Percentiles rank a stretch among this genome's conserved stretches.
Conservation (phyloP, 2,888 invertebrate species). For the Trachelus tabidus region DNA sequence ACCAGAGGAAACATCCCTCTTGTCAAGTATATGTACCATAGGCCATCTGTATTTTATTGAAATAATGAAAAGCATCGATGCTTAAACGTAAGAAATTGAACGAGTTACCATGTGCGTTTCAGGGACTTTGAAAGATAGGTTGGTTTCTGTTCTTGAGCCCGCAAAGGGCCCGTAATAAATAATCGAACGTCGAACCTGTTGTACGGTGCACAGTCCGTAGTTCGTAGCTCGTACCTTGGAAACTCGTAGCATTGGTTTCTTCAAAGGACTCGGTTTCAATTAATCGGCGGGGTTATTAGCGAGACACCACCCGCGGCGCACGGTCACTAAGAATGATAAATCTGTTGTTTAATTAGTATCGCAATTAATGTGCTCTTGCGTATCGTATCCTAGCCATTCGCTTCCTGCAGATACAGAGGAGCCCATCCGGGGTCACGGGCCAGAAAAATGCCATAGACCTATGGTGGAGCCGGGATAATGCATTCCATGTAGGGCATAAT, state of each 20-base stretch:
- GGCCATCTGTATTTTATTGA: too few species aligned
- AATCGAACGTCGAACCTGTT: too few species aligned
- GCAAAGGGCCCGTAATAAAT: not conserved
- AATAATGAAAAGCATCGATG: too few species aligned
- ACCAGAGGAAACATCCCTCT: too few species aligned
- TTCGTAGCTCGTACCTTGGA: too few species aligned
- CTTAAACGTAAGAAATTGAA: too few species aligned
- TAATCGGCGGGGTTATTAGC: constrained; percentile 2
- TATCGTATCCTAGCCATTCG: constrained; percentile 1
- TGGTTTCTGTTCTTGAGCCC: not conserved
- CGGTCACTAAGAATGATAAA: constrained; percentile 22
- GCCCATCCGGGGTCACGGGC: not conserved
- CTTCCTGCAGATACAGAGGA: not conserved
- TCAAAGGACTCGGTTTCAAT: constrained; percentile 1
- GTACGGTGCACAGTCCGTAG: too few species aligned
- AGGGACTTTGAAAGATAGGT: not conserved
- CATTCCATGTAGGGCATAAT: not conserved
- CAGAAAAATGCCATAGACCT: not conserved
- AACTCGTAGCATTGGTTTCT: too few species aligned
- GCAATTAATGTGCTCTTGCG: constrained; percentile 21
- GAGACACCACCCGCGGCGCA: constrained; percentile 4
- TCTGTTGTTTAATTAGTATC: constrained; percentile 32
- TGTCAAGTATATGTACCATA: too few species aligned
- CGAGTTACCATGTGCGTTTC: too few species aligned
- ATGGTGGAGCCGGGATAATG: not conserved